A percentile compares a stretch with the other conserved stretches of the same genome.
phyloP scores from a whole-genome alignment of 2,888 invertebrate genomes.

The Carterocephalus palaemon region DNA sequence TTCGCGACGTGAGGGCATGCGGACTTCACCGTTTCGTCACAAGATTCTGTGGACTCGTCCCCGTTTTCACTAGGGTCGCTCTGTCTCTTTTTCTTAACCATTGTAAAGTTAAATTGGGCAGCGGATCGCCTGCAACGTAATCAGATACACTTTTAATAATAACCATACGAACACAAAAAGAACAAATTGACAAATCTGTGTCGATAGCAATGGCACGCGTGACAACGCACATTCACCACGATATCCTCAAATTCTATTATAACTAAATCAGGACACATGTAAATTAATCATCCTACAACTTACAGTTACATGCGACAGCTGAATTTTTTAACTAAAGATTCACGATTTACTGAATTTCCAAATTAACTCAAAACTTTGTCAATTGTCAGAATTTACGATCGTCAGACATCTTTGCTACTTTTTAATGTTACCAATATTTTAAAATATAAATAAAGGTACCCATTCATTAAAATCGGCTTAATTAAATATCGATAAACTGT shows the following conservation, averaged over 20 bases:
- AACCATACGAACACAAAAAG: conserved; percentile 72
- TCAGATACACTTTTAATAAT: conserved; percentile 75
- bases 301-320: conserved; percentile 64
- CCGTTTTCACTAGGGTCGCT: conserved; percentile 81
- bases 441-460: conserved; percentile 36
- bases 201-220: conserved; percentile 77
- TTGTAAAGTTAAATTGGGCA: conserved; percentile 63
- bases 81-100: conserved; percentile 88
- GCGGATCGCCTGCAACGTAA: conserved; percentile 70
- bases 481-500: conserved; percentile 16
- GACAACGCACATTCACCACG: conserved; percentile 72
- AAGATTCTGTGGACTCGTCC: conserved; percentile 85
- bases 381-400: conserved; percentile 63
- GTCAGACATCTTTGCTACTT: conserved; percentile 71
- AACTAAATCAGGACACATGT: conserved; percentile 34
- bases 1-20: conserved; percentile 85
- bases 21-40: conserved; percentile 81
- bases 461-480: conserved; percentile 17
- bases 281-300: conserved; percentile 48
- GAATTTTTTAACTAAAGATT: conserved; percentile 39
- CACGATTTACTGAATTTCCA: conserved; percentile 17
- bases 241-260: conserved; percentile 37
- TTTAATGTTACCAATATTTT: conserved; percentile 54
- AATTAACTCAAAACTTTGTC: conserved; percentile 48
- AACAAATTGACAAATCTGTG: conserved; percentile 76